phyloP scores from a whole-genome alignment of 2,113 vertebrate genomes.

The Neopipo cinnamomea region DNA sequence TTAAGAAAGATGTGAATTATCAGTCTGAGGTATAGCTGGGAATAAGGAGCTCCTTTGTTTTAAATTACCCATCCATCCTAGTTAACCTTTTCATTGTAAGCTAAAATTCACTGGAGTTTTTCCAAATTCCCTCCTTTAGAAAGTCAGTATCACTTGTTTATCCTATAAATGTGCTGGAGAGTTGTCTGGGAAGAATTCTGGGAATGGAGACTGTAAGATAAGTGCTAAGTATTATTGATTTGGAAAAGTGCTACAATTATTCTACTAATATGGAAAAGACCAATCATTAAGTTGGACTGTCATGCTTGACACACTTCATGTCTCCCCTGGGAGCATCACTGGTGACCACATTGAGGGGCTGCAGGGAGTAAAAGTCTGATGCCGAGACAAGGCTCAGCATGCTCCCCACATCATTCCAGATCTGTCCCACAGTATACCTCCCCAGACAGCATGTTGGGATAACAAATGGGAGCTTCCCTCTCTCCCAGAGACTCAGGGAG shows the following conservation, averaged over 20 bases:
- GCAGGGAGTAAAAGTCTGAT: not conserved
- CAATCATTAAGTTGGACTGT: not conserved
- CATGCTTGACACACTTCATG: accelerated
- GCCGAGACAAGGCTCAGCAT: not conserved
- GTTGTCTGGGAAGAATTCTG: not conserved
- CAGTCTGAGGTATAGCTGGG: not conserved
- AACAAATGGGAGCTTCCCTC: not conserved
- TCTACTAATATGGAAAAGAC: not conserved
- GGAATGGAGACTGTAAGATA: not conserved
- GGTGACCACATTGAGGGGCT: not conserved
- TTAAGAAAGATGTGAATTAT: not conserved
- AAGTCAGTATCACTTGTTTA: not conserved
- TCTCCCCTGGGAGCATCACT: not conserved
- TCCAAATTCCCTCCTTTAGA: not conserved
- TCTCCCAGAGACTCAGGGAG: not conserved
- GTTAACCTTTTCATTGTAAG: not conserved
- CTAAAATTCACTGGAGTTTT: not conserved
- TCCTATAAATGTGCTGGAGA: not conserved
- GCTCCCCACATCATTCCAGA: not conserved
- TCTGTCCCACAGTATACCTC: not conserved
- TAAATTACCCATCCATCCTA: not conserved
- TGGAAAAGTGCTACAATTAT: not conserved
- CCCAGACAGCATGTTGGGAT: not conserved
- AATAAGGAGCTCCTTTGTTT: not conserved
- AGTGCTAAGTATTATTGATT: not conserved